Evolutionary conservation across 2,797 vertebrate genomes (phyloP), one percentile per base, ranked within the genome.

Genomic region (Chloroceryle inda): DNA sequence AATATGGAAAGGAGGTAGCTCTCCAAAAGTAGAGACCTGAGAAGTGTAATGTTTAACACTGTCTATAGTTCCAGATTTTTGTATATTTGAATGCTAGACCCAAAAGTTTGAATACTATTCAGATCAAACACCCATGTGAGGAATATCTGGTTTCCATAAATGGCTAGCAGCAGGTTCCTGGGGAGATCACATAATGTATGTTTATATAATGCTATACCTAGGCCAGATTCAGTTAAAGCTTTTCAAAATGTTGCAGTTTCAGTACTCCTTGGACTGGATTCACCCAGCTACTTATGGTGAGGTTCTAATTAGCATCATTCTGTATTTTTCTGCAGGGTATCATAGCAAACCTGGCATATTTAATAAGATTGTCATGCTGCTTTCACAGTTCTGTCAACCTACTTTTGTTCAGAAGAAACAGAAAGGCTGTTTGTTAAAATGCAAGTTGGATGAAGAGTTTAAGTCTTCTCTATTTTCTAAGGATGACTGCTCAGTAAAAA

Each of bases 381-480:
- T 88, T 85, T 92, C 53, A 44, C 8, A 56, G 87, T 42, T 94
- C 29, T 83, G 45, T 58, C 61, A 91, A 20, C 49, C 49, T 91
- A 35, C 59, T 91, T 88, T 49, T 40, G 19, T 49, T 87, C 53
- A 59, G 22, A 78, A 63, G 38, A 80, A 91, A 21, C 16, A 2
- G 23, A 13, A 40, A 42, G 15, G 1, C 9, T 31, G 11, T 40
- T 83, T 68, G 26, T 45, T 52, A 59, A 88, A 92, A 84, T 49
- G 38, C 2, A 26, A 31, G 3, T 22, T 88, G 15, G 21, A 66
- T 72, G 15, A 23, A 66, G 8, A 23, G 6, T 45, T 5, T 37
- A 44, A 13, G 9, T 40, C 16, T 78, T 27, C 9, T 53, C 15
- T 74, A 9, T 35, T 61, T 50, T 75, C 1, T 11, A 27, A 80